These are phyloP conservation scores for Guaruba guarouba DNA, from an alignment of 2,113 vertebrate genomes.

Conservation along the genomic window DNA sequence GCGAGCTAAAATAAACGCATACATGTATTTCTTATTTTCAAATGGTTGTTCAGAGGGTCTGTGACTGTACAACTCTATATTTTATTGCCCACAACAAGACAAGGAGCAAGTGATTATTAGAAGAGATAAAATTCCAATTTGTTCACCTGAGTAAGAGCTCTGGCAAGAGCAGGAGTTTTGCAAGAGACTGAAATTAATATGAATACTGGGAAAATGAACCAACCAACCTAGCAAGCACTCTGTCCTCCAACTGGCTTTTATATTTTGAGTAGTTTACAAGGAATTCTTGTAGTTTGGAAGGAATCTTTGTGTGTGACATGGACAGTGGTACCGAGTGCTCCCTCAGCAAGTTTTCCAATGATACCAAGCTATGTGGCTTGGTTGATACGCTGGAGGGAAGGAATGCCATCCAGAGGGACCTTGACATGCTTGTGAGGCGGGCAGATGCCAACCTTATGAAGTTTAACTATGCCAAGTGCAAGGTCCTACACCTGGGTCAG, in stretches of 20 bases:
- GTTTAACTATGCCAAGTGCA: too few species aligned
- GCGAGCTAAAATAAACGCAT: background rate
- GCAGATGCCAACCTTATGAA: too few species aligned
- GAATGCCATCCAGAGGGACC: too few species aligned
- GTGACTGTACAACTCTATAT: background rate
- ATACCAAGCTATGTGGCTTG: too few species aligned
- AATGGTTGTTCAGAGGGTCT: background rate
- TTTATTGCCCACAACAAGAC: background rate
- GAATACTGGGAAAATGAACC: background rate
- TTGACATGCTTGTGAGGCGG: fast-evolving
- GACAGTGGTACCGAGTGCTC: too few species aligned
- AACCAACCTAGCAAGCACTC: background rate
- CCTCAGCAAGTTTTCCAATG: too few species aligned
- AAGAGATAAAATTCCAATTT: background rate
- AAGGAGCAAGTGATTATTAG: background rate
- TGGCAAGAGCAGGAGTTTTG: background rate
- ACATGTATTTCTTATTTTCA: background rate
- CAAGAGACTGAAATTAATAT: background rate
- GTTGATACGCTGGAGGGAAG: too few species aligned
- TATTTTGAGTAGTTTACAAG: background rate
- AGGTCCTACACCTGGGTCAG: too few species aligned
- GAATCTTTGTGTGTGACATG: too few species aligned
- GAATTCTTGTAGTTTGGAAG: background rate
- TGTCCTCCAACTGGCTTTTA: background rate
- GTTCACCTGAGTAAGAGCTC: background rate